Conservation (phyloP, 2,113 vertebrate genomes). For the Elephas maximus region DNA sequence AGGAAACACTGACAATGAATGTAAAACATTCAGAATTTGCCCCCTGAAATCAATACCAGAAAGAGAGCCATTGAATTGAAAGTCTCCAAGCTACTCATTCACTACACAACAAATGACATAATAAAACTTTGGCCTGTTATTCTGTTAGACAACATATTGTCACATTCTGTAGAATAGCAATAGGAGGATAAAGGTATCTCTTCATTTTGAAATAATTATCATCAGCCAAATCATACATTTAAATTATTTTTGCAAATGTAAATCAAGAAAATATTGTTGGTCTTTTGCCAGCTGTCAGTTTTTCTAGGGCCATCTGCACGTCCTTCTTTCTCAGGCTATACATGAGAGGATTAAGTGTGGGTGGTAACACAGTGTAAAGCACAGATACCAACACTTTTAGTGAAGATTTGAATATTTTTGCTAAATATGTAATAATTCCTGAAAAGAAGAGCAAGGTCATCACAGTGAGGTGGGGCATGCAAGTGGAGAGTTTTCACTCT, state of each 20-base stretch:
- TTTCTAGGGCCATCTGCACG: not conserved
- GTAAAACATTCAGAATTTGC: no score
- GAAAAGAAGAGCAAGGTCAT: not conserved
- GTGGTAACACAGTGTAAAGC: not conserved
- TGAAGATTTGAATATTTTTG: not conserved
- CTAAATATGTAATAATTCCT: not conserved
- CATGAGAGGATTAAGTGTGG: not conserved
- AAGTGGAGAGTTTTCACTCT: not conserved
- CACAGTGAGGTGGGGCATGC: not conserved
- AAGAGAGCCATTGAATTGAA: no score
- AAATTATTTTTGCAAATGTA: not conserved
- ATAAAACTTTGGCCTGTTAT: no score
- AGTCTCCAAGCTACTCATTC: no score
- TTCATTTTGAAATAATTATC: no score
- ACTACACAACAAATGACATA: no score
- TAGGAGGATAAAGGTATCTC: no score
- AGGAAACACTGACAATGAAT: no score
- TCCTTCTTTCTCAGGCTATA: not conserved
- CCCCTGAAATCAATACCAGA: no score
- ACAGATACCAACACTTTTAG: not conserved
- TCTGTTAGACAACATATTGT: no score
- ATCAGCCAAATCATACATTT: not conserved
- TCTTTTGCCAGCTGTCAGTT: not conserved
- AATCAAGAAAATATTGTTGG: not conserved
- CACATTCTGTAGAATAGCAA: no score